Percentiles rank a stretch among this genome's conserved stretches.
Evolutionary conservation across 2,797 vertebrate species (phyloP).

Genomic region (Graptemys geographica): DNA sequence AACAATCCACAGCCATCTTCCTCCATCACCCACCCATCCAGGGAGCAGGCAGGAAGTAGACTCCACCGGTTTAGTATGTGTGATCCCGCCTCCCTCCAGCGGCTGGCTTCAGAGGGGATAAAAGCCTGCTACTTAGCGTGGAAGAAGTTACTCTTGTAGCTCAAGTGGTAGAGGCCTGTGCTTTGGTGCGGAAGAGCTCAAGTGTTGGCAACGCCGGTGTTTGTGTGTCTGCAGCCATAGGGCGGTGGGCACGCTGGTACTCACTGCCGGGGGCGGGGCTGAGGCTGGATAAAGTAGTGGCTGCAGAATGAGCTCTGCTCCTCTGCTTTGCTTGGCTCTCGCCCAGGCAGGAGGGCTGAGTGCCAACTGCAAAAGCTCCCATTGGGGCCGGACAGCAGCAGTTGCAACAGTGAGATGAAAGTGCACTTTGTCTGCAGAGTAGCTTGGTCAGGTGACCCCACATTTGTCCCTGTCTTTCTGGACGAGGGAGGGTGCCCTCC

Average conservation of each 20-base stretch:
- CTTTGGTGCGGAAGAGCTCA: neutral
- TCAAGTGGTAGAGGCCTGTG: neutral
- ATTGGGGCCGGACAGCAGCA: neutral
- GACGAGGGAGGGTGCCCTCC: neutral
- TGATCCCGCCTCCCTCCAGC: neutral
- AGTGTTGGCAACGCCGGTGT: neutral
- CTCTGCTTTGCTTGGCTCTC: no score
- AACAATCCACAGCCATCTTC: neutral
- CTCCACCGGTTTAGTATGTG: accelerated
- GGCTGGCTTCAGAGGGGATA: neutral
- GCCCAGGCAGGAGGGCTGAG: neutral
- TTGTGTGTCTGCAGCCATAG: no score
- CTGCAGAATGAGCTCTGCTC: neutral
- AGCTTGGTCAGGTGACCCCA: neutral
- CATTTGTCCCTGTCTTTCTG: neutral
- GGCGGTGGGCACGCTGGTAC: neutral
- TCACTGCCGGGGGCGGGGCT: accelerated
- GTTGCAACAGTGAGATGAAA: neutral
- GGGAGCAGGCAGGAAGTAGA: neutral
- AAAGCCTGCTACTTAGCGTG: neutral
- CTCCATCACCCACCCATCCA: neutral
- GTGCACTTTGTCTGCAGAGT: neutral
- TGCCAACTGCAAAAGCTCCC: neutral
- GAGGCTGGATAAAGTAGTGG: neutral
- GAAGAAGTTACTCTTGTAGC: neutral